Percentiles rank a stretch among this genome's conserved stretches.
These are phyloP conservation scores for Ptychobarbus kaznakovi DNA, from an alignment of 2,797 vertebrate genomes.

Conservation along the genomic window DNA sequence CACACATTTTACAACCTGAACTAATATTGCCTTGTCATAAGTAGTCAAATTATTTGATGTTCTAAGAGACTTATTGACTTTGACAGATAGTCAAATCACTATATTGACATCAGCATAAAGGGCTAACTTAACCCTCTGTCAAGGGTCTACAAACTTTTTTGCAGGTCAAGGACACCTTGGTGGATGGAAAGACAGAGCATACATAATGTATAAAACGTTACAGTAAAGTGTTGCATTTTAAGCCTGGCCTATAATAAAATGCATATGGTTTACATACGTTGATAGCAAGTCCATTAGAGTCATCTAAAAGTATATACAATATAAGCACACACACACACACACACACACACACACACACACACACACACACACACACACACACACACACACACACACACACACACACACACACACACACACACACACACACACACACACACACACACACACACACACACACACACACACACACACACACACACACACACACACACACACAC, in stretches of 20 bases:
- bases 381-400: not conserved
- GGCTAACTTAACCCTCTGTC: not conserved
- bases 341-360: not conserved
- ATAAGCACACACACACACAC: not conserved
- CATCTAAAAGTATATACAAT: not conserved
- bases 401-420: not conserved
- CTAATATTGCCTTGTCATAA: not conserved
- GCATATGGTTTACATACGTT: constrained; percentile 3
- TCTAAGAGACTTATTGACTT: not conserved
- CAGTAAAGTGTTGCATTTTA: not conserved
- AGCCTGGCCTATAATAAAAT: not conserved
- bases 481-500: not conserved
- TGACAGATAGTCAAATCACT: not conserved
- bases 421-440: not conserved
- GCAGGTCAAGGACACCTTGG: not conserved
- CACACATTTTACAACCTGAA: not conserved
- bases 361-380: not conserved
- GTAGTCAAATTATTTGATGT: not conserved
- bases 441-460: not conserved
- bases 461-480: not conserved
- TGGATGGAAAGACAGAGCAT: not conserved
- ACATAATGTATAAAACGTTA: constrained; percentile 7
- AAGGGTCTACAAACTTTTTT: constrained; percentile 1
- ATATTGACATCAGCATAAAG: constrained; percentile 1
- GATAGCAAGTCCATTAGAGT: constrained; percentile 10